Evolutionary conservation across 92 coral and sea anemone genomes (phyloP).

Genomic region (Actinostola sp.): DNA sequence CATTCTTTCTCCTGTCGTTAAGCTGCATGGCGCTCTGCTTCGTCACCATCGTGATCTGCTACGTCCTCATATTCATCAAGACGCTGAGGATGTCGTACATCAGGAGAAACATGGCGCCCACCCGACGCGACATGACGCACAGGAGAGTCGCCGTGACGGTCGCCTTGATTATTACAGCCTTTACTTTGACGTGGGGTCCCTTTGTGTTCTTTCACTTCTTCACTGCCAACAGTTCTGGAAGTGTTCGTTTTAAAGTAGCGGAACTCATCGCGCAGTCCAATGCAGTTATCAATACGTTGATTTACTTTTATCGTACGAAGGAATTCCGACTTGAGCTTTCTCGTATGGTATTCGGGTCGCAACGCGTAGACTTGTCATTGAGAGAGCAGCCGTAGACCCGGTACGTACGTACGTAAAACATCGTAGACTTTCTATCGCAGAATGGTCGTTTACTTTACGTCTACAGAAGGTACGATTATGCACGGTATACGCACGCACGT

Average conservation of each 20-base stretch:
- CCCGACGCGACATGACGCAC: not conserved
- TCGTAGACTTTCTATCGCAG: no score
- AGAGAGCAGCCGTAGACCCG: not conserved
- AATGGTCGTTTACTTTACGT: no score
- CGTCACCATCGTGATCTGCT: not conserved
- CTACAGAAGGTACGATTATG: no score
- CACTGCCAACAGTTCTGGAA: not conserved
- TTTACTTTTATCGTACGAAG: slow-evolving; percentile 22
- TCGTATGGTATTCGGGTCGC: not conserved
- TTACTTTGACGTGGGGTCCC: slow-evolving; percentile 21
- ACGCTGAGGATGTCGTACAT: not conserved
- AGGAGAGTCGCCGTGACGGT: slow-evolving; percentile 18
- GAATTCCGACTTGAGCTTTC: slow-evolving; percentile 11
- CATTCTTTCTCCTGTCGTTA: slow-evolving; percentile 1
- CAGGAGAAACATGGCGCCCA: slow-evolving; percentile 5
- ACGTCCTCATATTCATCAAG: slow-evolving; percentile 10
- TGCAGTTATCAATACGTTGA: slow-evolving; percentile 12
- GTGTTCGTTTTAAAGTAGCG: not conserved
- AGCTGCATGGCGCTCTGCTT: not conserved
- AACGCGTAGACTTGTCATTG: not conserved
- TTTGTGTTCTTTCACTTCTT: slow-evolving; percentile 11
- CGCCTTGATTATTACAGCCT: slow-evolving; percentile 9
- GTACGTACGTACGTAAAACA: no score
- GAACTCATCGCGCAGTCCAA: slow-evolving; percentile 25
- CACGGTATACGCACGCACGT: no score